These are phyloP conservation scores for Morelia viridis DNA, from an alignment of 2,797 vertebrate species.

Conservation along the genomic window DNA sequence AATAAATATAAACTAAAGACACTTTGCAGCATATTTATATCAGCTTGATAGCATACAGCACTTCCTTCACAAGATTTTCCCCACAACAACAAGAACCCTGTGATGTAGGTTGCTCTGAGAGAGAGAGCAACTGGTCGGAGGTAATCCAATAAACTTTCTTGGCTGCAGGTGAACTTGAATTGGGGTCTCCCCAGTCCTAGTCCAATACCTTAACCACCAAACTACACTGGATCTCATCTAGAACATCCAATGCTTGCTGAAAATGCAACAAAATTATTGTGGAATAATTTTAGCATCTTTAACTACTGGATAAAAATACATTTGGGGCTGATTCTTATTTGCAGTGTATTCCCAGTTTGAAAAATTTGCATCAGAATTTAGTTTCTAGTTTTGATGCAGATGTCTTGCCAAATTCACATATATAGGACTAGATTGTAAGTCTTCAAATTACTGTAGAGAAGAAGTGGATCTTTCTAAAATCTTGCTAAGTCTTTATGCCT, in stretches of 20 bases:
- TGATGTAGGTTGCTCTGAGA: neutral
- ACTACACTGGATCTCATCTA: neutral
- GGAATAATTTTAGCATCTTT: constrained; percentile 45
- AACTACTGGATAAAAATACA: constrained; percentile 48
- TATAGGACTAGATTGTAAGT: neutral
- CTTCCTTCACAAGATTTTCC: neutral
- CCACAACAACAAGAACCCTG: neutral
- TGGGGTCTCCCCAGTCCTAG: neutral
- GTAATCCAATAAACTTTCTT: neutral
- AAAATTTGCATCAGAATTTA: neutral
- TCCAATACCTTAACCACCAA: neutral
- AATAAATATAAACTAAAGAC: constrained; percentile 56
- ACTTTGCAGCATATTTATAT: constrained; percentile 66
- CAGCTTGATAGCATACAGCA: constrained; percentile 54
- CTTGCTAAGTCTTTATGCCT: neutral
- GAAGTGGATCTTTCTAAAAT: neutral
- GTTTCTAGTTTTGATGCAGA: neutral
- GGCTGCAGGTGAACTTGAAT: neutral
- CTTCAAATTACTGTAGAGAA: neutral
- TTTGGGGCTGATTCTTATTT: constrained; percentile 38
- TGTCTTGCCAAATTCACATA: neutral
- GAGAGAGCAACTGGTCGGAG: neutral
- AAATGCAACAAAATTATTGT: constrained; percentile 37
- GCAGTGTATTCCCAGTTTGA: neutral
- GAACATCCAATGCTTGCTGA: constrained; percentile 41